Base-by-base conservation (phyloP, 1,140 invertebrate genomes). In the Andricus grossulariae region DNA sequence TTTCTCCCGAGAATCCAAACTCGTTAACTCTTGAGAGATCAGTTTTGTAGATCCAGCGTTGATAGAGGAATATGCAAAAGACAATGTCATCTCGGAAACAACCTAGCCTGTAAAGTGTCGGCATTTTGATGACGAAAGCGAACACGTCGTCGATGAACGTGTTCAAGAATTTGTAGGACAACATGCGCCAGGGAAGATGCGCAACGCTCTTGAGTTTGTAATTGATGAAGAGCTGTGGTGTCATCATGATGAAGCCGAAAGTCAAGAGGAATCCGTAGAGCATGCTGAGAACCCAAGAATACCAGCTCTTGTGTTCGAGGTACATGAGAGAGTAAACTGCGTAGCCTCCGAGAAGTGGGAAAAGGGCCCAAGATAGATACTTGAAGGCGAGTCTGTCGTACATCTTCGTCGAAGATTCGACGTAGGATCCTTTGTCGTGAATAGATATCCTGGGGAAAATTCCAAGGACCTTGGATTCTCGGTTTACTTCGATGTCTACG, bases 161-260 rank as follows among this genome's bases (percentile, higher is more conserved):
- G 90, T 99, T 99, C n/a, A 99, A 94, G 89, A 99, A 99, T 93
- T 99, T 99, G 88, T 99, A 99, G 15, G 98, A 98, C 94, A 99
- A 95, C 98, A 99, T 99, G 74, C 99, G 93, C 98, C 99, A 99
- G 4, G 99, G 99, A 78, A 99, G 92, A 93, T 99, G 99, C 12
- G 99, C 99, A 0, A 99, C 98, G 19, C 98, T 99, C 89, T 99
- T 99, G 60, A 99, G 89, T 92, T 99, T 99, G 90, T 99, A 99
- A 91, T 99, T 99, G 78, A 99, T 99, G 87, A 99, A 99, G 60
- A 99, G 90, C 89, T 99, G 98, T 11, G 99, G 98, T 7, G 98
- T 99, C 99, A 99, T 99, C 97, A 99, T 98, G 72, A 99, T 99
- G 87, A 99, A 99, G 74, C 99, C 99, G 92, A 99, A 99, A 8